Evolutionary conservation across 2,113 vertebrate species (phyloP).

Genomic region (Pontoporia blainvillei): DNA sequence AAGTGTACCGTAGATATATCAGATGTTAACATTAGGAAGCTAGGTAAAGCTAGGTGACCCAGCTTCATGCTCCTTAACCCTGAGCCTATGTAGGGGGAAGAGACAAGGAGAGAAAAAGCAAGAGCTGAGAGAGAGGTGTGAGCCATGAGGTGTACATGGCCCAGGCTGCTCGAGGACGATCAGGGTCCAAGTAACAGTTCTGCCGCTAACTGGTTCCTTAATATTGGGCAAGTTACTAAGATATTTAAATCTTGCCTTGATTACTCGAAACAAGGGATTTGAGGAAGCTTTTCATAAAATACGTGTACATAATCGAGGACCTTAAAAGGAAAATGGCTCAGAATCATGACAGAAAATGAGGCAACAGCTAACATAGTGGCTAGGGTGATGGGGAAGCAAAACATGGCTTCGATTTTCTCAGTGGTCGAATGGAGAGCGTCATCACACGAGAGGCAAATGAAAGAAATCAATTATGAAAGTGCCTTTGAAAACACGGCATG

Average conservation of each 20-base stretch:
- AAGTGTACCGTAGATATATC: background rate
- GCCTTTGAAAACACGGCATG: background rate
- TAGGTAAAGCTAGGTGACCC: background rate
- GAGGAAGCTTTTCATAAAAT: background rate
- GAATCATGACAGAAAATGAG: background rate
- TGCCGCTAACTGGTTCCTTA: background rate
- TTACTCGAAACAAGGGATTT: background rate
- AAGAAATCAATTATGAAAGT: background rate
- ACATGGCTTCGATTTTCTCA: background rate
- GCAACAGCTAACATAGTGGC: background rate
- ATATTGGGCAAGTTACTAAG: background rate
- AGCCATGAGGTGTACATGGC: fast-evolving
- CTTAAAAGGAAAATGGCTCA: background rate
- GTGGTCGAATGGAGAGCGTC: background rate
- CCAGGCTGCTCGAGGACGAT: background rate
- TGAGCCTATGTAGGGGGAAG: background rate
- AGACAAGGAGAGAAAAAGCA: background rate
- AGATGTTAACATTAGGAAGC: background rate
- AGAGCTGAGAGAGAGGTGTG: no score
- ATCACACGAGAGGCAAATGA: background rate
- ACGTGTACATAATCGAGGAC: background rate
- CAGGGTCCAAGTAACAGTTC: background rate
- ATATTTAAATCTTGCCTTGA: background rate
- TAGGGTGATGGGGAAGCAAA: background rate
- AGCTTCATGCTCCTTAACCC: background rate